A percentile compares a stretch with the other conserved stretches of the same genome.
phyloP scores from a whole-genome alignment of 2,888 invertebrate genomes.

The Tetragnatha montana region DNA sequence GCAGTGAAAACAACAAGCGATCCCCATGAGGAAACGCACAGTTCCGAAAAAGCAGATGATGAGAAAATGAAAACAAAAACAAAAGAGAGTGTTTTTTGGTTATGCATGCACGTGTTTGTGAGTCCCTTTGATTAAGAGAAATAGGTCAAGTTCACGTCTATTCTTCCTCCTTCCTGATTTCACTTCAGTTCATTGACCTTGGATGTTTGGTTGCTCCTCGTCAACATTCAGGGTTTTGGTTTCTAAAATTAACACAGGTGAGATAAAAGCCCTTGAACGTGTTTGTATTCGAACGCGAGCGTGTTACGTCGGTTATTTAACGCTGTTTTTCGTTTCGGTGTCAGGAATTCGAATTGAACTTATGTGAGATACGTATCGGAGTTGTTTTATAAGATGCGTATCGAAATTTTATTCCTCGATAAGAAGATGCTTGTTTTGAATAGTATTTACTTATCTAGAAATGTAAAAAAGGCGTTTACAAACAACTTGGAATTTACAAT shows the following conservation, averaged over 20 bases:
- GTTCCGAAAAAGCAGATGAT: conserved; percentile 7
- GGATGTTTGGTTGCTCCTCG: conserved; percentile 4
- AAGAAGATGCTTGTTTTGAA: no score
- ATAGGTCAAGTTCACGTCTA: conserved; percentile 67
- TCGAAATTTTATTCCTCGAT: no score
- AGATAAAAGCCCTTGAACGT: not conserved
- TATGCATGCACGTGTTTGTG: conserved; percentile 67
- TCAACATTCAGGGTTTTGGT: not conserved
- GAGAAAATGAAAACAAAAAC: conserved; percentile 12
- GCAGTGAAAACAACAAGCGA: conserved; percentile 43
- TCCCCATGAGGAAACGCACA: conserved; percentile 54
- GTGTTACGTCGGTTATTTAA: no score
- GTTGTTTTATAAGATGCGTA: no score
- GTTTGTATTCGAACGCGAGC: no score
- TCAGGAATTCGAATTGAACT: no score
- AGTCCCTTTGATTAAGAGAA: conserved; percentile 60
- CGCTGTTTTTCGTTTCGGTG: no score
- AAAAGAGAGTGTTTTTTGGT: conserved; percentile 47
- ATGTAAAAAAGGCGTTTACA: no score
- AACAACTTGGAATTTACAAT: no score
- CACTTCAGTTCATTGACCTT: conserved; percentile 68
- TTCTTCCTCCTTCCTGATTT: conserved; percentile 67
- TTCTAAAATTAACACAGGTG: not conserved
- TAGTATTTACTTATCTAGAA: no score
- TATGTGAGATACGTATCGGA: no score